Evolutionary conservation across 2,113 vertebrate genomes (phyloP).

Genomic region (Epinephelus fuscoguttatus): DNA sequence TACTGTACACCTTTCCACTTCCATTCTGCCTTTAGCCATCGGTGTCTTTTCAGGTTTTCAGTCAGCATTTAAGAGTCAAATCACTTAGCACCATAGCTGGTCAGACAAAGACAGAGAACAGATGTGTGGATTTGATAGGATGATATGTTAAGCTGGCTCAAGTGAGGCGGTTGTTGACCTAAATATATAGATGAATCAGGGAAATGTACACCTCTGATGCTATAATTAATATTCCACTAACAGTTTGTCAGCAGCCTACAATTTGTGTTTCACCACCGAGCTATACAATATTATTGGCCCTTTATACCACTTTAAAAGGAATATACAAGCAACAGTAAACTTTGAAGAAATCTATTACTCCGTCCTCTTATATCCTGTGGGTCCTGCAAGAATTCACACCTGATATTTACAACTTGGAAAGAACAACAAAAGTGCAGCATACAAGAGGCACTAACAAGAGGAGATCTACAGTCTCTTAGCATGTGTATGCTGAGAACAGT

Average conservation of each 20-base stretch:
- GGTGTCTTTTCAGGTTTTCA: neutral
- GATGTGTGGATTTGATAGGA: neutral
- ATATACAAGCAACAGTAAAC: neutral
- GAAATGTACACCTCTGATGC: neutral
- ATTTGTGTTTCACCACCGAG: too few species aligned
- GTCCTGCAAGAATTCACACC: neutral
- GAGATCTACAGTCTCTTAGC: neutral
- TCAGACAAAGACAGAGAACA: neutral
- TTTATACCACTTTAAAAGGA: neutral
- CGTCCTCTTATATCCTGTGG: neutral
- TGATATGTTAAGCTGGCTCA: neutral
- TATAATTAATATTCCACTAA: neutral
- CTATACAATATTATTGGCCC: neutral
- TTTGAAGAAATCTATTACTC: neutral
- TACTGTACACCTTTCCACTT: neutral
- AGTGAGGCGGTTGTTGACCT: neutral
- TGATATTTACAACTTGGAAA: neutral
- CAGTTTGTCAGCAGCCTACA: neutral
- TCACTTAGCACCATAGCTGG: neutral
- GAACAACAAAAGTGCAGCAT: neutral
- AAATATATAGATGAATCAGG: neutral
- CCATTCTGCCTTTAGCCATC: neutral
- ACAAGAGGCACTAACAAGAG: neutral
- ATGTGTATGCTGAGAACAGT: neutral
- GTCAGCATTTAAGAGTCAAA: neutral